phyloP scores from a whole-genome alignment of 2,113 vertebrate species.

The Sardina pilchardus region DNA sequence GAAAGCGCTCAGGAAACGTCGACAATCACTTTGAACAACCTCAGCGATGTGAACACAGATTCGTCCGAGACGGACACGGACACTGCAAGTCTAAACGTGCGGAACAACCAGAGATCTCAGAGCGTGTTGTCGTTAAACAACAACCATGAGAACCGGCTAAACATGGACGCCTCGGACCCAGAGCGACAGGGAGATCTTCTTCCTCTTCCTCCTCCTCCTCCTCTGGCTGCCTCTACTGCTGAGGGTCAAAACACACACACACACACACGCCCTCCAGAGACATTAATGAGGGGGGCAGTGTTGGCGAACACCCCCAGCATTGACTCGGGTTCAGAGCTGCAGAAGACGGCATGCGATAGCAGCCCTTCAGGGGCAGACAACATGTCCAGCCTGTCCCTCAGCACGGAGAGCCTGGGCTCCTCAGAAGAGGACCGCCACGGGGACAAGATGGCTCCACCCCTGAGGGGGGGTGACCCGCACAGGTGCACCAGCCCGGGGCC shows the following conservation, averaged over 20 bases:
- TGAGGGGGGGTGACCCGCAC: not conserved
- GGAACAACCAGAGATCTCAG: conserved; percentile 41
- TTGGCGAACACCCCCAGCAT: not conserved
- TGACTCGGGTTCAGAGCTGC: not conserved
- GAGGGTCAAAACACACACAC: not conserved
- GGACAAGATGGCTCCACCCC: not conserved
- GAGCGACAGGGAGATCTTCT: not conserved
- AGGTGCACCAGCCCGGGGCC: not conserved
- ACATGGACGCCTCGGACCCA: too few species aligned
- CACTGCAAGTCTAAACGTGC: conserved; percentile 34
- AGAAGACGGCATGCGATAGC: not conserved
- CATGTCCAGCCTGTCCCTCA: not conserved
- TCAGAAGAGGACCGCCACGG: not conserved
- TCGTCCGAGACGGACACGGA: conserved; percentile 16
- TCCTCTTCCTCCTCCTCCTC: not conserved
- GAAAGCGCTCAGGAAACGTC: not conserved
- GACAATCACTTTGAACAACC: not conserved
- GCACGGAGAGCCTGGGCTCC: not conserved
- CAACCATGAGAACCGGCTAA: conserved; percentile 35
- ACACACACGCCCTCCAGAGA: not conserved
- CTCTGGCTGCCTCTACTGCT: not conserved
- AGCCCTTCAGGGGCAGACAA: not conserved
- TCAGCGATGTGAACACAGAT: not conserved
- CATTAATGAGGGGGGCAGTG: not conserved
- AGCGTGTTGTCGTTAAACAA: conserved; percentile 43